A percentile compares a stretch with the other conserved stretches of the same genome.
These are phyloP conservation scores for Corynorhinus townsendii DNA, from an alignment of 2,113 vertebrate species.

Conservation along the genomic window DNA sequence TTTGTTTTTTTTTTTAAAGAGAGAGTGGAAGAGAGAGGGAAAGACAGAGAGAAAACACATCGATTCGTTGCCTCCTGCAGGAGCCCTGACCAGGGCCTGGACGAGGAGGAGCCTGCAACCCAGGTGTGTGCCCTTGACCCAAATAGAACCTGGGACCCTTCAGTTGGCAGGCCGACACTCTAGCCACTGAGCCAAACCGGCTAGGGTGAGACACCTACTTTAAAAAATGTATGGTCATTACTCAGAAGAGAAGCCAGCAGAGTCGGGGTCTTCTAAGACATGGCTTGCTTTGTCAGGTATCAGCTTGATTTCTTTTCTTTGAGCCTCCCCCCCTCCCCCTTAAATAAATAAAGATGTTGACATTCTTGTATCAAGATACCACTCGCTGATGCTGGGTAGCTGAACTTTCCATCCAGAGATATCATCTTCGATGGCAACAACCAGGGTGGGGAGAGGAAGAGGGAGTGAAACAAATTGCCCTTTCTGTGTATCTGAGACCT, in stretches of 20 bases:
- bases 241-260: neutral
- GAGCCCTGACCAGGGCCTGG: no score
- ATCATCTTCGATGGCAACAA: slow-evolving; percentile 22
- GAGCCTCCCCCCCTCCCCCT: accelerated
- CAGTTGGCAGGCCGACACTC: no score
- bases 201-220: neutral
- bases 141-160: no score
- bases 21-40: no score
- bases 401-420: slow-evolving; percentile 60
- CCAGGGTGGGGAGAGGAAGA: slow-evolving; percentile 27
- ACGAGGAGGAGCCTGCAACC: no score
- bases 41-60: no score
- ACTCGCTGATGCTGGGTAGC: slow-evolving; percentile 46
- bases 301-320: neutral
- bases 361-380: slow-evolving; percentile 59
- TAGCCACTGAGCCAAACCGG: no score
- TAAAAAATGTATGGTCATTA: neutral
- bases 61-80: no score
- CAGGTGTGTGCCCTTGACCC: no score
- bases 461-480: slow-evolving; percentile 19
- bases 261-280: neutral
- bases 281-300: neutral
- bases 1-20: no score
- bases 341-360: slow-evolving; percentile 73
- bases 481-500: slow-evolving; percentile 30